Evolutionary conservation across 2,113 vertebrate species (phyloP).

Genomic region (Bubo scandiacus): DNA sequence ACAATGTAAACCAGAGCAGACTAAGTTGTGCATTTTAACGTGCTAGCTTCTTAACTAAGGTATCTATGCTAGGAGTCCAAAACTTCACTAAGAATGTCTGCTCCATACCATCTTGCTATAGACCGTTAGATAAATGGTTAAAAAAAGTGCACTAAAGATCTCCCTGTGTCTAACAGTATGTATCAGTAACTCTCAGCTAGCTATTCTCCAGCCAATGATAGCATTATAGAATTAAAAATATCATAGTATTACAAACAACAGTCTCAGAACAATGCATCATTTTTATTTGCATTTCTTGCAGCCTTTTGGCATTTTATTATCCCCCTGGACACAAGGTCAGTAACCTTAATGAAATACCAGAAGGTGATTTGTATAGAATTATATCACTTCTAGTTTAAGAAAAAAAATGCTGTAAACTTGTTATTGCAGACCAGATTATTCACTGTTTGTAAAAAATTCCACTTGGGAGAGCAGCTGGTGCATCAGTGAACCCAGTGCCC

Average conservation of each 20-base stretch:
- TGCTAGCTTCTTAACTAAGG: not conserved
- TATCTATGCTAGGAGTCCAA: not conserved
- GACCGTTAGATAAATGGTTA: not conserved
- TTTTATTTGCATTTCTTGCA: constrained; percentile 8
- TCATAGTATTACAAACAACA: not conserved
- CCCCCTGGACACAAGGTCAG: not conserved
- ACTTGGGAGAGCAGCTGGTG: not conserved
- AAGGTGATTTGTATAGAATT: not conserved
- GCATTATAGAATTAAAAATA: not conserved
- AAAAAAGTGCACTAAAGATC: not conserved
- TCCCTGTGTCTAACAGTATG: not conserved
- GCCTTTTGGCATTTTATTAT: not conserved
- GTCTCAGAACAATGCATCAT: not conserved
- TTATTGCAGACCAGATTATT: not conserved
- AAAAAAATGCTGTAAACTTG: not conserved
- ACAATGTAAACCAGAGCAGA: not conserved
- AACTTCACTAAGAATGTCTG: not conserved
- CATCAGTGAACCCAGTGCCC: not conserved
- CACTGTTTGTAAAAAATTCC: not conserved
- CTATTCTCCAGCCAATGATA: not conserved
- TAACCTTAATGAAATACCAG: constrained; percentile 41
- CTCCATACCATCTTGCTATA: not conserved
- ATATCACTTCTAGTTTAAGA: not conserved
- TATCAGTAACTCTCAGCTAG: not conserved
- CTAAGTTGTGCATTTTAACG: not conserved